Base-by-base conservation (phyloP, 2,888 invertebrate species). In the Polydrusus pterygomalis region DNA sequence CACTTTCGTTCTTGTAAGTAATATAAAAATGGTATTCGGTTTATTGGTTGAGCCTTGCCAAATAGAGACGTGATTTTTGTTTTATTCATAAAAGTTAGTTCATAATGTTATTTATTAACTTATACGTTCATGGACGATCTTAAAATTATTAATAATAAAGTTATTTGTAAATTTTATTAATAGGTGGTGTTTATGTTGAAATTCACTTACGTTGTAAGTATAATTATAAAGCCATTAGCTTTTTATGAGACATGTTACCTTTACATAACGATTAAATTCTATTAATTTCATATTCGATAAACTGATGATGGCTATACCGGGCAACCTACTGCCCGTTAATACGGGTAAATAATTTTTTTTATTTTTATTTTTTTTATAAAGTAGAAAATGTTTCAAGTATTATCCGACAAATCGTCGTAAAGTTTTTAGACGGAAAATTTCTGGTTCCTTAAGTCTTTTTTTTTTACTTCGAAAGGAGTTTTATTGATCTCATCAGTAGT, bases 231-330 rank as follows among this genome's bases (percentile, higher is more conserved):
- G 47, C 17, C 47, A 47, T 47, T 47, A 17, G 9, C 13, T 60
- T 34, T 60, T 60, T 60, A 60, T 15, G 60, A 60, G 60, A 34
- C 60, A 38, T n/a, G 60, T 60, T 56, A 34, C 30, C 34, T 60
- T 60, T 60, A 17, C 38, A 60, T 15, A 60, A 34, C 34, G 30
- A 60, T 34, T 60, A 60, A 34, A 60, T 60, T 62, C 38, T 17
- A 62, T 43, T 40, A 43, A 43, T 62, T 40, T 17, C 18, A 40
- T 62, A 43, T 34, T 62, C 40, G 18, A 62, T 38, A 40, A 62
- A 40, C 18, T 40, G 43, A 40, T 40, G 18, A 62, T n/a, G 40
- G 40, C 40, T n/a, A n/a, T n/a, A n/a, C n/a, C n/a, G n/a, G 25
- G 25, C 25, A 25, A 25, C 2, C 62, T 15, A 38, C 18, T 25